Evolutionary conservation across 2,888 invertebrate genomes (phyloP), one percentile per base, ranked within the genome.

Genomic region (Arge pagana): DNA sequence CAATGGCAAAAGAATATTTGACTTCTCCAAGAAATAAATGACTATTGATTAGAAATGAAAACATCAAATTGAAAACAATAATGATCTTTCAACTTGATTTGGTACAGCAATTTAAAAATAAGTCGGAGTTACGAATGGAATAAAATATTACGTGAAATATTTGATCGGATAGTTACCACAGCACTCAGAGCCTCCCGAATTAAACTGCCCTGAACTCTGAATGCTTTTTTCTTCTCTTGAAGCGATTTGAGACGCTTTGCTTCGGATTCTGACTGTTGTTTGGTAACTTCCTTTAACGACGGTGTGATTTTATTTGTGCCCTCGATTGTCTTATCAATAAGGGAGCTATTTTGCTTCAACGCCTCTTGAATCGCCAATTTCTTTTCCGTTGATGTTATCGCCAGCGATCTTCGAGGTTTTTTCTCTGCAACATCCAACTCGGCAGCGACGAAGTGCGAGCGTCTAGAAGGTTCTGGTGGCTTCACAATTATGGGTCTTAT

Each of bases 201-300:
- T 6, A 83, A 76, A 43, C 79, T 79, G 74, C 85, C 85, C 66
- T 88, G 85, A 52, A 82, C 78, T 70, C 81, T 81, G 60, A 87
- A 88, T 23, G 81, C 80, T 58, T 82, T 80, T 60, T 83, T 83
- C 74, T 84, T 86, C 63, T 83, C 82, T 57, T 80, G 82, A 52
- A 89, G 75, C 0, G 89, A 87, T 59, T 86, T 82, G 50, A 85
- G 72, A 52, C 90, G 81, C 70, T 87, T 89, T 53, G 80, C 77
- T 60, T 88, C 86, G 1, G 86, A 81, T 59, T 80, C 78, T 28
- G 28, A 8, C 10, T 8, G 7, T 8, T 28, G 28, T 10, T 28
- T 28, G 28, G 7, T 10, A n/a, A 28, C 10, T 7, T 28, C 7
- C 28, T 28, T 28, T 10, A 28, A n/a, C n/a, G n/a, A n/a, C n/a